phyloP scores from a whole-genome alignment of 2,888 invertebrate genomes.

The Amitus sp. region DNA sequence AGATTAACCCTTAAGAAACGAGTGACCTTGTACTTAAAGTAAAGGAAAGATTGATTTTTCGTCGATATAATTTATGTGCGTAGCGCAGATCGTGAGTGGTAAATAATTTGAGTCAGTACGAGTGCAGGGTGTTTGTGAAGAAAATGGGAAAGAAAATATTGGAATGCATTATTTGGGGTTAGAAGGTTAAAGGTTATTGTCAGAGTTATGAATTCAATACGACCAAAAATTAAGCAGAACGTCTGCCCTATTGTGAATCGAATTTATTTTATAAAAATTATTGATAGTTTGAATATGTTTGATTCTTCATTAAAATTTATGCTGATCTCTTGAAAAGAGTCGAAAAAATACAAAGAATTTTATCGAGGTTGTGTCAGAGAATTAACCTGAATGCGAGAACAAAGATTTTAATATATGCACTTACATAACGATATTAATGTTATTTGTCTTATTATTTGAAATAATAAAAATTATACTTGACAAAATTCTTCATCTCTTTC shows the following conservation, averaged over 20 bases:
- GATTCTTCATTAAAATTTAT: not conserved
- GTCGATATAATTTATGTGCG: constrained; percentile 17
- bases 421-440: constrained; percentile 29
- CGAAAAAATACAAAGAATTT: constrained; percentile 1
- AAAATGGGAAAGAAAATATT: too few species aligned
- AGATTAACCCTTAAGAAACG: constrained; percentile 14
- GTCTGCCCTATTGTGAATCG: not conserved
- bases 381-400: constrained; percentile 25
- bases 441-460: constrained; percentile 25
- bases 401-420: constrained; percentile 40
- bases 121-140: not conserved
- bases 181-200: too few species aligned
- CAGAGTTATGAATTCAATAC: constrained; percentile 10
- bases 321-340: not conserved
- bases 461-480: constrained; percentile 10
- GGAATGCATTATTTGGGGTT: too few species aligned
- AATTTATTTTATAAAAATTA: not conserved
- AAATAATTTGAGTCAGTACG: constrained; percentile 9
- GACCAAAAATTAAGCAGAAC: constrained; percentile 3
- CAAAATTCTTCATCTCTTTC: not conserved
- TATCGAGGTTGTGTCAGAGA: constrained; percentile 6
- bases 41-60: constrained; percentile 4
- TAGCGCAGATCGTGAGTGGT: constrained; percentile 12
- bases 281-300: not conserved
- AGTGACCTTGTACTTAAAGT: constrained; percentile 11